A percentile compares a stretch with the other conserved stretches of the same genome.
Conservation (phyloP, 2,797 vertebrate genomes). For the Rhinichthys osculus region DNA sequence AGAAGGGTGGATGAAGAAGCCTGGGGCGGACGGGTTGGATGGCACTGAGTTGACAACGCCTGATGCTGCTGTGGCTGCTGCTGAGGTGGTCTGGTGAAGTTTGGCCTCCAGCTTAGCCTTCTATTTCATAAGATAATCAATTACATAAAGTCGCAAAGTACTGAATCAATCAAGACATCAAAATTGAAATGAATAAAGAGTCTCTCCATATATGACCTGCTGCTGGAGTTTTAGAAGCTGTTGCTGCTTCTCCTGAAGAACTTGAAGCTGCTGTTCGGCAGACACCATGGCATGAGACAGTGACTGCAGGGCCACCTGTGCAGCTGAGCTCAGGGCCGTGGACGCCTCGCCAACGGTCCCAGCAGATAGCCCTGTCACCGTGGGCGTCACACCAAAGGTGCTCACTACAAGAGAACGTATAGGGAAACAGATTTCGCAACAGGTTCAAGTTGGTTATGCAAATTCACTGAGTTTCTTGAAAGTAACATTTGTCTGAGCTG, state of each 20-base stretch:
- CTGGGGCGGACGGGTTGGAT: conserved; percentile 92
- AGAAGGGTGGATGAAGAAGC: conserved; percentile 98
- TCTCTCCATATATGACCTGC: conserved; percentile 84
- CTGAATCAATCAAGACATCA: background rate
- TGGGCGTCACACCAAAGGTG: conserved; percentile 95
- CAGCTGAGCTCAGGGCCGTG: conserved; percentile 96
- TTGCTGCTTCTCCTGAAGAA: conserved; percentile 99
- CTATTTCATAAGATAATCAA: conserved; percentile 70
- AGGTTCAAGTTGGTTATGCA: background rate
- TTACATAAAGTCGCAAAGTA: background rate
- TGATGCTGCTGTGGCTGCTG: conserved; percentile 85
- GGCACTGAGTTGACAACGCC: conserved; percentile 94
- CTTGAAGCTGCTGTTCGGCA: conserved; percentile 99
- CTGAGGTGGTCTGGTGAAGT: conserved; percentile 97
- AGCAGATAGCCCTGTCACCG: conserved; percentile 93
- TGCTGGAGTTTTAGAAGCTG: conserved; percentile 99
- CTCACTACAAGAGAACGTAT: conserved; percentile 83
- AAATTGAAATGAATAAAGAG: background rate
- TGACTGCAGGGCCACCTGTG: conserved; percentile 99
- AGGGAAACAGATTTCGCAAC: background rate
- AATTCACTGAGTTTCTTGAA: background rate
- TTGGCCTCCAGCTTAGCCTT: conserved; percentile 99
- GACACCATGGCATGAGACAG: conserved; percentile 99
- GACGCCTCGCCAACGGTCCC: conserved; percentile 95
- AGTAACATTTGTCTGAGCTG: background rate